Evolutionary conservation across 2,113 vertebrate species (phyloP).

Genomic region (Buteo buteo): DNA sequence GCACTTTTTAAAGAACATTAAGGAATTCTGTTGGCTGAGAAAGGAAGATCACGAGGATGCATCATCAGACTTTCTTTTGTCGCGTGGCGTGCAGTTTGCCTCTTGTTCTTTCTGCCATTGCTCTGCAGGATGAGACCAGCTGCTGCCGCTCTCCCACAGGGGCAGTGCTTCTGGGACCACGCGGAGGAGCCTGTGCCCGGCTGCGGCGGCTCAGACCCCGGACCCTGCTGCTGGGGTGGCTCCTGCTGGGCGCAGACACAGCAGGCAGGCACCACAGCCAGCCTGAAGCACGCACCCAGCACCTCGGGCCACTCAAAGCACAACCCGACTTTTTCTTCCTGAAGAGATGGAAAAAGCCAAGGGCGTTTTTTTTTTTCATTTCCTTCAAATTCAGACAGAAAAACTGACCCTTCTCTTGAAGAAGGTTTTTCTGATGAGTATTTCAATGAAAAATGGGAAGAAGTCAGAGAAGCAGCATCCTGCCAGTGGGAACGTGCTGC

Average conservation of each 20-base stretch:
- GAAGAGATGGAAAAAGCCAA: background rate
- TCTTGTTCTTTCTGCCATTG: background rate
- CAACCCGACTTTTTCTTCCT: background rate
- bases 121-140: background rate
- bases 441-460: background rate
- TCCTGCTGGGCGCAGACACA: background rate
- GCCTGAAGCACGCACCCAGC: background rate
- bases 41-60: background rate
- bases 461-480: background rate
- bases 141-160: too few relatives aligned
- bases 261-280: background rate
- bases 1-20: background rate
- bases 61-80: background rate
- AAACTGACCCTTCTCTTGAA: background rate
- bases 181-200: fast-evolving
- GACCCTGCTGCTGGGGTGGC: background rate
- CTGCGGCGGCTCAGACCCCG: fast-evolving
- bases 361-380: background rate
- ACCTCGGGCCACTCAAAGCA: background rate
- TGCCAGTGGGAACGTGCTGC: background rate
- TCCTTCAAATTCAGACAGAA: background rate
- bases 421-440: background rate
- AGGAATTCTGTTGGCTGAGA: background rate
- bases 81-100: fast-evolving
- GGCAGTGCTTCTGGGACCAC: fast-evolving